Evolutionary conservation across 2,113 vertebrate genomes (phyloP), one percentile per base, ranked within the genome.

Genomic region (Myxocyprinus asiaticus): DNA sequence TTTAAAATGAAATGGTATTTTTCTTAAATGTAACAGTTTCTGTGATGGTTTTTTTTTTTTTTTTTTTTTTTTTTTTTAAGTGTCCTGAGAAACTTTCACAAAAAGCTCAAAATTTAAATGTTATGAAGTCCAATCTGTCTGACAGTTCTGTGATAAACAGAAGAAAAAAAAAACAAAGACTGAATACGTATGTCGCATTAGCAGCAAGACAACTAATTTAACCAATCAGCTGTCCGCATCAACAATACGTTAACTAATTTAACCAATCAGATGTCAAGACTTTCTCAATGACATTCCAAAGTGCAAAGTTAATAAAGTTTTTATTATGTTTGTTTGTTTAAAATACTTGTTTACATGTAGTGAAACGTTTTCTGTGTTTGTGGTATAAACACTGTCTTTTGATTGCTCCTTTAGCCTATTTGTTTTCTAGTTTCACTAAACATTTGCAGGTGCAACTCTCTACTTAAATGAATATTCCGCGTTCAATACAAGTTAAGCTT

Each of bases 291-390:
- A 71, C 67, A 65, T 47, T 79, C 81, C 81, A 82, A 79, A 82
- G 70, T 75, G 56, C 45, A 51, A 44, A 82, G 67, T 43, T 48
- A 82, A 78, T 82, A 79, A 82, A 75, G 58, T 63, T 58, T 67
- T 67, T 67, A 67, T 75, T n/a, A 2, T 48, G 47, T 48, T 6
- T 48, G 47, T 33, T 33, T 33, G 22, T 33, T 33, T 33, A 33
- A 33, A 33, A 33, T 33, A 33, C 22, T 33, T 33, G 22, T 33
- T 33, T 33, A 33, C 22, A 33, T 33, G 1, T 33, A 33, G n/a
- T n/a, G n/a, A n/a, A n/a, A n/a, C n/a, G n/a, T n/a, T n/a, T n/a
- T n/a, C n/a, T n/a, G 22, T 33, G 22, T 33, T 33, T 33, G 22
- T 33, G 22, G 22, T 33, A 33, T 33, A 33, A 33, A 33, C 22